Evolutionary conservation across 2,113 vertebrate species (phyloP).

Genomic region (Galbula dea): DNA sequence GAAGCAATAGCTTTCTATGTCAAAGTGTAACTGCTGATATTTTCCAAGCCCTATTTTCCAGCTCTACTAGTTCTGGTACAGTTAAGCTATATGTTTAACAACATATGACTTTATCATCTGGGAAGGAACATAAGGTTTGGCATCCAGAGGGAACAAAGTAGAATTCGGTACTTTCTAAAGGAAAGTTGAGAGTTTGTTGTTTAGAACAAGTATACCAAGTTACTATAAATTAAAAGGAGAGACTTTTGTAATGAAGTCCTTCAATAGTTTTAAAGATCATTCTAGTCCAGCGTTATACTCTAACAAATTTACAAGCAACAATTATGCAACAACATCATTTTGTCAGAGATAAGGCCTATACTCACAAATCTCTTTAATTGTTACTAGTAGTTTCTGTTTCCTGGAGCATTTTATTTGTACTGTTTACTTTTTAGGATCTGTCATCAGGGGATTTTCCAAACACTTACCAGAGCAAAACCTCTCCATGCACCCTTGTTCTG

Average conservation of each 20-base stretch:
- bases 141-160: neutral
- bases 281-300: neutral
- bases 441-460: neutral
- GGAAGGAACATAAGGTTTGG: neutral
- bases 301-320: neutral
- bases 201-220: neutral
- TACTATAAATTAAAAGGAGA: neutral
- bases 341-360: neutral
- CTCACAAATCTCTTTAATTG: neutral
- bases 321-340: neutral
- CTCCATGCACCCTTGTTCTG: neutral
- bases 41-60: constrained; percentile 20
- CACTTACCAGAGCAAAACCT: neutral
- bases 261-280: neutral
- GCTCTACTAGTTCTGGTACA: neutral
- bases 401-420: constrained; percentile 13
- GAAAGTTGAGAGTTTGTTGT: neutral
- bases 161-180: neutral
- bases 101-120: neutral
- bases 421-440: neutral
- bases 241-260: neutral
- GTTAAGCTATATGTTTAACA: constrained; percentile 24
- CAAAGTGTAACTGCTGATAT: constrained; percentile 1
- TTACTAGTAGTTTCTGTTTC: neutral
- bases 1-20: constrained; percentile 8